These are phyloP conservation scores for Holacanthus passer DNA, from an alignment of 2,113 vertebrate genomes.

Conservation along the genomic window DNA sequence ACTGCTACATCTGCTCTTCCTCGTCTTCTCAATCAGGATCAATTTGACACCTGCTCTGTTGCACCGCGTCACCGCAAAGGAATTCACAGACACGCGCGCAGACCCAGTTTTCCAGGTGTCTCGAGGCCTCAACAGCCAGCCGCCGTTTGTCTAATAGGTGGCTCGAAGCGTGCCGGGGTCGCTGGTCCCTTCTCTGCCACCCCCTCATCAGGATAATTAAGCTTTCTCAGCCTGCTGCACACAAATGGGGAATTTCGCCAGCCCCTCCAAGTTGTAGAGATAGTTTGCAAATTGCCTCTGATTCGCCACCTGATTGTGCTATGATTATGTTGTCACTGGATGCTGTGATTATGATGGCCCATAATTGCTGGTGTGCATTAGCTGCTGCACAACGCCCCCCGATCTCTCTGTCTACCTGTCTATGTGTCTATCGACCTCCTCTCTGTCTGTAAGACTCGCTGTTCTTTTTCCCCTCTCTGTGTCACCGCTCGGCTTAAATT, in stretches of 20 bases:
- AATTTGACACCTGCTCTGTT: slow-evolving; percentile 75
- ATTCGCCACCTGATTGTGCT: slow-evolving; percentile 83
- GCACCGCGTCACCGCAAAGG: slow-evolving; percentile 27
- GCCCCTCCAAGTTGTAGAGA: slow-evolving; percentile 75
- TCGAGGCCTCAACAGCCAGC: neutral
- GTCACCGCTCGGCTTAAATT: slow-evolving; percentile 20
- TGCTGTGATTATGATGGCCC: slow-evolving; percentile 83
- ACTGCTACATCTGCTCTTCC: slow-evolving; percentile 62
- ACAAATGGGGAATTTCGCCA: slow-evolving; percentile 71
- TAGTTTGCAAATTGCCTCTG: slow-evolving; percentile 83
- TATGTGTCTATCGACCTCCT: slow-evolving; percentile 64
- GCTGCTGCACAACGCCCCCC: slow-evolving; percentile 68
- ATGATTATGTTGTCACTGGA: slow-evolving; percentile 86
- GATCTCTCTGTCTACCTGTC: slow-evolving; percentile 71
- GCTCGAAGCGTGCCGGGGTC: slow-evolving; percentile 51
- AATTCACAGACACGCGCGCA: slow-evolving; percentile 14
- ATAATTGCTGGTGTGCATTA: slow-evolving; percentile 82
- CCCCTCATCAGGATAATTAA: slow-evolving; percentile 83
- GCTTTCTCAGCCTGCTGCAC: slow-evolving; percentile 76
- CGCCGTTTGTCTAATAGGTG: slow-evolving; percentile 57
- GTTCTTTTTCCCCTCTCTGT: neutral
- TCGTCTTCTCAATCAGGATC: slow-evolving; percentile 68
- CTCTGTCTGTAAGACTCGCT: slow-evolving; percentile 34
- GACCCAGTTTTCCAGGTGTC: slow-evolving; percentile 56
- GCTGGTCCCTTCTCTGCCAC: slow-evolving; percentile 62